Percentiles rank a stretch among this genome's conserved stretches.
Evolutionary conservation across 2,113 vertebrate species (phyloP).

Genomic region (Rhynchomys soricoides): DNA sequence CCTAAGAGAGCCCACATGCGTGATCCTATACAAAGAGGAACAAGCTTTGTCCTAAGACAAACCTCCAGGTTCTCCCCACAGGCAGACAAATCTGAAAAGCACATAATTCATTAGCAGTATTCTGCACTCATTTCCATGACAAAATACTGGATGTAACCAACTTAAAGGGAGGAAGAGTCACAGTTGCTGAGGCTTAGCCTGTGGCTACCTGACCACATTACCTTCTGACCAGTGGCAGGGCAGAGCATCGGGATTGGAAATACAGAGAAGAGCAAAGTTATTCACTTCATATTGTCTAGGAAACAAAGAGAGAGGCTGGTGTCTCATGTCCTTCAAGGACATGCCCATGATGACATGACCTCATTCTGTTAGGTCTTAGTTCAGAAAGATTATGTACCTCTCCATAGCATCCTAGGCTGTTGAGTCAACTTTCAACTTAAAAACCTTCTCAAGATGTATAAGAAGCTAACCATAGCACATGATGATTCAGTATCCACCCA

Average conservation of each 20-base stretch:
- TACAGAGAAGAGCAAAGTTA: neutral
- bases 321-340: neutral
- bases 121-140: neutral
- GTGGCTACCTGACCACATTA: neutral
- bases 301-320: neutral
- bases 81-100: neutral
- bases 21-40: neutral
- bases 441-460: neutral
- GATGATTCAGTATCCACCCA: neutral
- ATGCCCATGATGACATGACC: neutral
- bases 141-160: neutral
- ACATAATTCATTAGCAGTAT: neutral
- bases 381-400: neutral
- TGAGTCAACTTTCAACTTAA: neutral
- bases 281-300: neutral
- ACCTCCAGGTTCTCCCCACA: neutral
- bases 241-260: neutral
- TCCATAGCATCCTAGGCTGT: neutral
- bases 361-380: neutral
- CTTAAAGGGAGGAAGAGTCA: neutral
- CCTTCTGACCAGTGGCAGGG: neutral
- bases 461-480: neutral
- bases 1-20: neutral
- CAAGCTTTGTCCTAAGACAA: neutral
- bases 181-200: neutral